phyloP scores from a whole-genome alignment of 2,113 vertebrate genomes.

The Rhipidura dahli region DNA sequence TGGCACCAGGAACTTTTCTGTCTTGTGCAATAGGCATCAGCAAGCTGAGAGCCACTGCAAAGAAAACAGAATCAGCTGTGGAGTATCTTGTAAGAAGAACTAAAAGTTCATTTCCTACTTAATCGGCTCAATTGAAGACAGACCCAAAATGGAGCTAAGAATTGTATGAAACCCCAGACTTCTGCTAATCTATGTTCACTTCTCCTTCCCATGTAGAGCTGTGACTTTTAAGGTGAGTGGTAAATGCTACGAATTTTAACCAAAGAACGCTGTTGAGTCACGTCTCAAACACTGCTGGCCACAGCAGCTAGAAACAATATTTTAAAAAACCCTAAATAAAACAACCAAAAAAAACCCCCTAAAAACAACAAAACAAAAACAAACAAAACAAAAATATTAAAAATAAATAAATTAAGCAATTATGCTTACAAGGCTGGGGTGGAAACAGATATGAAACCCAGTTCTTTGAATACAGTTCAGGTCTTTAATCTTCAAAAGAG shows the following conservation, averaged over 20 bases:
- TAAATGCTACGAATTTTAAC: not conserved
- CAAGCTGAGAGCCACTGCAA: not conserved
- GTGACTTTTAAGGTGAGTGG: not conserved
- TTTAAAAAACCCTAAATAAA: not conserved
- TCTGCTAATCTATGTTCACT: not conserved
- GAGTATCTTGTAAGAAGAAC: not conserved
- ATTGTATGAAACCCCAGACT: not conserved
- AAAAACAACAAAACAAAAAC: not conserved
- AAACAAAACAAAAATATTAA: too few species aligned
- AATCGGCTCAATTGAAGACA: not conserved
- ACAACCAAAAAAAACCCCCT: too few species aligned
- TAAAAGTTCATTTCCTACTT: not conserved
- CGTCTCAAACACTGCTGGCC: not conserved
- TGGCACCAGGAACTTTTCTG: not conserved
- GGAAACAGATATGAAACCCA: not conserved
- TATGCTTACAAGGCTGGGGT: not conserved
- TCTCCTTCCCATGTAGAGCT: not conserved
- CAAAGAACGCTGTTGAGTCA: not conserved
- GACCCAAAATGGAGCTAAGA: not conserved
- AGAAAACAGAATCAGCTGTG: not conserved
- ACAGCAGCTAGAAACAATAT: not conserved
- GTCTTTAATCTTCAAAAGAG: not conserved
- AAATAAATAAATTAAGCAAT: not conserved
- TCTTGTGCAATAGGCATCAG: not conserved
- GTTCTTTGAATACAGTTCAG: not conserved